phyloP scores from a whole-genome alignment of 2,797 vertebrate genomes.

The Otus scops region DNA sequence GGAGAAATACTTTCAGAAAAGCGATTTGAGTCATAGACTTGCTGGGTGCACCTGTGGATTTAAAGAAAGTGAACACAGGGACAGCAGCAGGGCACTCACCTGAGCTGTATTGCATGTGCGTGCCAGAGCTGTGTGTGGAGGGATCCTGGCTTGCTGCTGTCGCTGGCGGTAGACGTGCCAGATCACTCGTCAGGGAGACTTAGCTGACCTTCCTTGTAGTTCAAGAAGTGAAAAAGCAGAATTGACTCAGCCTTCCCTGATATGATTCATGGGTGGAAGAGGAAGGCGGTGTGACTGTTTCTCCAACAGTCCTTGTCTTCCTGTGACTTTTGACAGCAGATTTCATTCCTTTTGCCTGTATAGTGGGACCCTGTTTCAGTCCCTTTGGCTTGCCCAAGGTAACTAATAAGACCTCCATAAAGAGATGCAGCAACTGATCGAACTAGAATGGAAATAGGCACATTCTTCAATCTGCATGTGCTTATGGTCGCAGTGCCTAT shows the following conservation, averaged over 20 bases:
- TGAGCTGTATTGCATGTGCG: background rate
- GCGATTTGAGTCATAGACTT: background rate
- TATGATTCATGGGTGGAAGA: background rate
- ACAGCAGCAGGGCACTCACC: background rate
- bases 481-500: background rate
- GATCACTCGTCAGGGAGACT: background rate
- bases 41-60: rapidly evolving
- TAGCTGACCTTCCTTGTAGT: background rate
- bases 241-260: background rate
- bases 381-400: background rate
- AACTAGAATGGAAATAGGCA: background rate
- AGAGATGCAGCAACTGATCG: background rate
- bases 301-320: background rate
- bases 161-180: background rate
- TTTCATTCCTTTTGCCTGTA: background rate
- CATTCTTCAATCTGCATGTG: background rate
- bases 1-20: background rate
- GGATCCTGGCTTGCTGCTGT: background rate
- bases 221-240: background rate
- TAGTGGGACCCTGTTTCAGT: background rate
- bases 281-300: rapidly evolving
- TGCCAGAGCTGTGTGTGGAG: background rate
- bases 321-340: background rate
- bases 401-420: background rate
- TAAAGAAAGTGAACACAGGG: background rate